These are phyloP conservation scores for Trochalopteron elliotii DNA, from an alignment of 2,113 vertebrate species.

Conservation along the genomic window DNA sequence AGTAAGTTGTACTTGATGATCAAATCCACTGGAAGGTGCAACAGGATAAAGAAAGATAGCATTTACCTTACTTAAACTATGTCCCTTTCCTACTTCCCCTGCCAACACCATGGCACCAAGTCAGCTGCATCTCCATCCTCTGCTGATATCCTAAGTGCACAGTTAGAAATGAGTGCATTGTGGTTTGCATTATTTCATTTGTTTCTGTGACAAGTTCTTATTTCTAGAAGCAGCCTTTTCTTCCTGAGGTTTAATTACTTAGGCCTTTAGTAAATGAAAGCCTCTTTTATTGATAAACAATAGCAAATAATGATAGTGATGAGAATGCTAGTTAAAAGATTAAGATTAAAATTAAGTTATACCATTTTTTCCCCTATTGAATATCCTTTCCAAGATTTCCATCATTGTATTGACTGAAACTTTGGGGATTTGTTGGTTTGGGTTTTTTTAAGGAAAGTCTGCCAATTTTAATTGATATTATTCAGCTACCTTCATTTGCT, in stretches of 20 bases:
- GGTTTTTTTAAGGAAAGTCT: neutral
- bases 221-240: conserved; percentile 10
- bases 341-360: neutral
- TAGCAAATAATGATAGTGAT: neutral
- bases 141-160: neutral
- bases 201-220: neutral
- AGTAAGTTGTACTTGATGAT: conserved; percentile 17
- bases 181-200: conserved; percentile 53
- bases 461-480: neutral
- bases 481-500: neutral
- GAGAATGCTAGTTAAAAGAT: conserved; percentile 8
- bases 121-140: conserved; percentile 3
- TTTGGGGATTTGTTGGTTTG: neutral
- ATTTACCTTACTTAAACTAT: neutral
- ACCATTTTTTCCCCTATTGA: neutral
- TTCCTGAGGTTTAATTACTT: conserved; percentile 33
- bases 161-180: conserved; percentile 15
- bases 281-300: conserved; percentile 10
- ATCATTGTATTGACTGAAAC: neutral
- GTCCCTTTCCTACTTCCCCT: neutral
- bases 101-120: neutral
- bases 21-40: conserved; percentile 55
- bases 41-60: conserved; percentile 25
- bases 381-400: neutral
- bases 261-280: conserved; percentile 43